Evolutionary conservation across 2,113 vertebrate genomes (phyloP).

Genomic region (Ammospiza caudacuta): DNA sequence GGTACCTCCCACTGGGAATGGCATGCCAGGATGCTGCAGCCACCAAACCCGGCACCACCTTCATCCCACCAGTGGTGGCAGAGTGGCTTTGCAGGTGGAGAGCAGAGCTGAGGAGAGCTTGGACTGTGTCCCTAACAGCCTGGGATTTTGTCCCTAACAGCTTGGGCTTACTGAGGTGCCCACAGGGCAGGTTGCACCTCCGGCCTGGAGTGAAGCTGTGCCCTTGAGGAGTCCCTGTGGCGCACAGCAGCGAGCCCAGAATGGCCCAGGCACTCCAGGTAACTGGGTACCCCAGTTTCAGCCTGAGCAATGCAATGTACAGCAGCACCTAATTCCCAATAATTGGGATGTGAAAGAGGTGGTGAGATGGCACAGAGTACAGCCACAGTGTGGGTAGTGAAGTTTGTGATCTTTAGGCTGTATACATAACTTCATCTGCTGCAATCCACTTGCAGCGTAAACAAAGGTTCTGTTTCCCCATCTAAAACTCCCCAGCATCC

Average conservation of each 20-base stretch:
- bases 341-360: fast-evolving
- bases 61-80: background rate
- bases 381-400: background rate
- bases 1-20: background rate
- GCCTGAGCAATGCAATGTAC: background rate
- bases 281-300: background rate
- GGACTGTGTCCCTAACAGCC: background rate
- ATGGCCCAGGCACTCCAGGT: background rate
- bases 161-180: background rate
- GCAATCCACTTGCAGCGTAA: background rate
- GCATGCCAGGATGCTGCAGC: background rate
- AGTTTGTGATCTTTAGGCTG: background rate
- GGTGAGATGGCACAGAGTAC: background rate
- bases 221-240: background rate
- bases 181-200: background rate
- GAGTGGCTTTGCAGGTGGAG: background rate
- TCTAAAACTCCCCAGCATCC: background rate
- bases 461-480: background rate
- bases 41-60: fast-evolving
- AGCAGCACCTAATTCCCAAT: background rate
- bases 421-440: background rate
- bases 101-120: background rate
- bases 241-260: background rate
- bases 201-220: background rate
- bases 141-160: background rate